Conservation (phyloP, 2,113 vertebrate species). For the Nettapus auritus region DNA sequence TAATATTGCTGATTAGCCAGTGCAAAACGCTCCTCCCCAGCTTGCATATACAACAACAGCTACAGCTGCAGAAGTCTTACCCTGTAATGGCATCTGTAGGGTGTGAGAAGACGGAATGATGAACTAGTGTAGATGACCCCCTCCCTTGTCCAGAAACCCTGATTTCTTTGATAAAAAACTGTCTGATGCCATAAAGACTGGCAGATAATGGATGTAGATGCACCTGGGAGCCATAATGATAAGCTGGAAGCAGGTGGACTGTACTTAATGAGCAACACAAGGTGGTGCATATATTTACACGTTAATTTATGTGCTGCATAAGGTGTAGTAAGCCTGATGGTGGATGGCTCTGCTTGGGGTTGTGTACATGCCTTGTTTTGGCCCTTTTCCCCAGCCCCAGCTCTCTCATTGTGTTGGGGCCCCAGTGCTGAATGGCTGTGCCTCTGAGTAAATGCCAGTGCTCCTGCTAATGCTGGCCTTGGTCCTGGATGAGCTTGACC, state of each 20-base stretch:
- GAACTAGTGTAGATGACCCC: not conserved
- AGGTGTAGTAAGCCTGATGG: not conserved
- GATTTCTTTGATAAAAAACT: not conserved
- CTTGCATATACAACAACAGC: not conserved
- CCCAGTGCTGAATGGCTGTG: not conserved
- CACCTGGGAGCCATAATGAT: not conserved
- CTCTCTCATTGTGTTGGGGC: not conserved
- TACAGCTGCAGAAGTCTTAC: not conserved
- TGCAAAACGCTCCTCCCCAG: not conserved
- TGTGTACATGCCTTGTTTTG: not conserved
- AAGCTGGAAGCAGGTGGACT: not conserved
- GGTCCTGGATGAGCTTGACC: not conserved
- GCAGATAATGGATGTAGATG: not conserved
- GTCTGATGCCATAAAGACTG: not conserved
- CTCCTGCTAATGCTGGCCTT: not conserved
- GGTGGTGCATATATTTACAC: not conserved
- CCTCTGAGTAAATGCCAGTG: not conserved
- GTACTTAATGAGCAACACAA: not conserved
- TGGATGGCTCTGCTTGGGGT: not conserved
- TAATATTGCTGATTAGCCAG: not conserved
- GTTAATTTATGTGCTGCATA: not conserved
- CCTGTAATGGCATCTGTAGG: not conserved
- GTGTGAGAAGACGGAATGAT: not conserved
- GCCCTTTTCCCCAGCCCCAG: not conserved
- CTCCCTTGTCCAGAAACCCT: not conserved